phyloP scores from a whole-genome alignment of 2,113 vertebrate species.

The Leucoraja erinaceus region DNA sequence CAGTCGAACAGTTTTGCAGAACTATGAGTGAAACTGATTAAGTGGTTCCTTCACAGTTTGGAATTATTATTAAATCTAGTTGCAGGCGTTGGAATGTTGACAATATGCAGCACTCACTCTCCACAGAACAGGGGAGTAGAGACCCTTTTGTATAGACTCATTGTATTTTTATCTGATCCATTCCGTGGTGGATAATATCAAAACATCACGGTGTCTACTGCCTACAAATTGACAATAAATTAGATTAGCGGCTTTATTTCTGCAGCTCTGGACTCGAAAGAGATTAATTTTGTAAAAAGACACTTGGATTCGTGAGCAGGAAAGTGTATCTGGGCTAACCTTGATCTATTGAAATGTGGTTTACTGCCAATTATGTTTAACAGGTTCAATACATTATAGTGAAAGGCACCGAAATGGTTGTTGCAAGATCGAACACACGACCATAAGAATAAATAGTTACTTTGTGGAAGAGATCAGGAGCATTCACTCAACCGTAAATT shows the following conservation, averaged over 20 bases:
- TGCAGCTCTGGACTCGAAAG: neutral
- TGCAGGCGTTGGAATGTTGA: too few species aligned
- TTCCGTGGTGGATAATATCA: neutral
- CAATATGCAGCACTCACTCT: neutral
- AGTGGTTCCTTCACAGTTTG: neutral
- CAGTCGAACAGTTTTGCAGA: neutral
- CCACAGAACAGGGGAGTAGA: neutral
- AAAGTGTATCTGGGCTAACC: too few species aligned
- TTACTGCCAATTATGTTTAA: slow-evolving; percentile 15
- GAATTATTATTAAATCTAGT: neutral
- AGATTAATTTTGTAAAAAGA: neutral
- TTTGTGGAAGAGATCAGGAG: neutral
- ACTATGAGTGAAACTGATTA: neutral
- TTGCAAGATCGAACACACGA: neutral
- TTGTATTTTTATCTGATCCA: neutral
- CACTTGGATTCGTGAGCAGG: neutral
- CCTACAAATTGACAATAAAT: neutral
- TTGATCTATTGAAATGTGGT: neutral
- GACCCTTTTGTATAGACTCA: neutral
- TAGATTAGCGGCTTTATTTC: neutral
- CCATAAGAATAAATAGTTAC: neutral
- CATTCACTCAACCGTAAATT: neutral
- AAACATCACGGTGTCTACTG: neutral
- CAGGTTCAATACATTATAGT: neutral
- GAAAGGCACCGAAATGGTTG: neutral